Evolutionary conservation across 2,888 invertebrate genomes (phyloP).

Genomic region (Aspidiotus destructor): DNA sequence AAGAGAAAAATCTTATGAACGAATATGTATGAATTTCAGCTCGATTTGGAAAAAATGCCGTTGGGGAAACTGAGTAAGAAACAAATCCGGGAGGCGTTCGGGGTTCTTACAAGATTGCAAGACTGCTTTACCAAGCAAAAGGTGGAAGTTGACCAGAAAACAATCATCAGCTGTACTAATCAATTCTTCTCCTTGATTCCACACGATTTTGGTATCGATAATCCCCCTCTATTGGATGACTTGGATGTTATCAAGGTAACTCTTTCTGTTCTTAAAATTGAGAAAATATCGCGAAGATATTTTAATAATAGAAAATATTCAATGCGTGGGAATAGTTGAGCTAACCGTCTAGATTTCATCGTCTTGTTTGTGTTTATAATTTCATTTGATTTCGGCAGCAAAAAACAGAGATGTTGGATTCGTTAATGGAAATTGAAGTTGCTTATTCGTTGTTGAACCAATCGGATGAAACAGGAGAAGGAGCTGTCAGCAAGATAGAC

Average conservation of each 20-base stretch:
- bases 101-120: slow-evolving; percentile 63
- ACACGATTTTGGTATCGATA: slow-evolving; percentile 80
- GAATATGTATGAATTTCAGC: slow-evolving; percentile 40
- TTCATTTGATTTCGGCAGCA: slow-evolving; percentile 42
- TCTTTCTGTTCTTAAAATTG: not conserved
- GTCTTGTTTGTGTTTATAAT: not conserved
- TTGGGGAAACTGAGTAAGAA: slow-evolving; percentile 87
- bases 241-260: slow-evolving; percentile 58
- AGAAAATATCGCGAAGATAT: not conserved
- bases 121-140: slow-evolving; percentile 47
- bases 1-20: not conserved
- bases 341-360: not conserved
- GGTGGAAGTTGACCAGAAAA: slow-evolving; percentile 42
- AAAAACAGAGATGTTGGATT: slow-evolving; percentile 80
- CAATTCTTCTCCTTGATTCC: slow-evolving; percentile 92
- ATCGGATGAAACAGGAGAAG: slow-evolving; percentile 42
- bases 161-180: slow-evolving; percentile 78
- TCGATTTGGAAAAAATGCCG: slow-evolving; percentile 97
- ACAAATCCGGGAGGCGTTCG: slow-evolving; percentile 78
- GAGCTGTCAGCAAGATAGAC: slow-evolving; percentile 58
- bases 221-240: slow-evolving; percentile 70
- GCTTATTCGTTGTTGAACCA: slow-evolving; percentile 77
- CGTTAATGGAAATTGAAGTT: slow-evolving; percentile 85
- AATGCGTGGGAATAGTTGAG: not conserved
- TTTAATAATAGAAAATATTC: not conserved